Evolutionary conservation across 2,113 vertebrate genomes (phyloP), one percentile per base, ranked within the genome.

Genomic region (Aplodontia rufa): DNA sequence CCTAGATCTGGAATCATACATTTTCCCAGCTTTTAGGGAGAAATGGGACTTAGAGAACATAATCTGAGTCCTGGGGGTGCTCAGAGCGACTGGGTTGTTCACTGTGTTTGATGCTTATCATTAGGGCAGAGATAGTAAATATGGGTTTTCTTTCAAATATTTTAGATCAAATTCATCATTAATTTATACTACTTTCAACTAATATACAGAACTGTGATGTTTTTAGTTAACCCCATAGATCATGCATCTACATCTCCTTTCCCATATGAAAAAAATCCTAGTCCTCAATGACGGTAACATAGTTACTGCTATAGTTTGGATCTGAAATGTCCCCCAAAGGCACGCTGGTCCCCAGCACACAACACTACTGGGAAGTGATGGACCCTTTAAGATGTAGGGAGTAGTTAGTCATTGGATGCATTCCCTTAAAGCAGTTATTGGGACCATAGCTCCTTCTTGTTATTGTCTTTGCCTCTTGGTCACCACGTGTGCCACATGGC

Each of bases 111-210:
- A 13, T 76, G 47, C 7, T 88, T 94, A 85, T 37, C 69, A 40
- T 2, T 32, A 58, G 47, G 47, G 32, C 51, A 72, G 69, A 86
- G 28, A 71, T 20, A 42, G 14, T 28, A 14, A 74, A 26, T 55
- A 32, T 37, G 37, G 13, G 26, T 53, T 71, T 81, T 58, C 60
- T 66, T 53, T 6, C 47, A 24, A 47, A 17, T 20, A 51, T 58
- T 89, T 60, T 60, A 78, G 35, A 60, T 82, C 91, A 91, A 95
- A 60, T 40, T 45, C 5, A 37, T 20, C 32, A 74, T 24, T 37
- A 81, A 78, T 93, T 75, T 91, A 53, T 76, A 82, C 14, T 45
- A 71, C 12, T 94, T 96, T 30, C 40, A 76, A 71, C 24, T 76
- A 37, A 85, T 83, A 71, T 80, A 81, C 66, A 81, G 51, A 37